Conservation (phyloP, 2,113 vertebrate genomes). For the Seriola aureovittata region DNA sequence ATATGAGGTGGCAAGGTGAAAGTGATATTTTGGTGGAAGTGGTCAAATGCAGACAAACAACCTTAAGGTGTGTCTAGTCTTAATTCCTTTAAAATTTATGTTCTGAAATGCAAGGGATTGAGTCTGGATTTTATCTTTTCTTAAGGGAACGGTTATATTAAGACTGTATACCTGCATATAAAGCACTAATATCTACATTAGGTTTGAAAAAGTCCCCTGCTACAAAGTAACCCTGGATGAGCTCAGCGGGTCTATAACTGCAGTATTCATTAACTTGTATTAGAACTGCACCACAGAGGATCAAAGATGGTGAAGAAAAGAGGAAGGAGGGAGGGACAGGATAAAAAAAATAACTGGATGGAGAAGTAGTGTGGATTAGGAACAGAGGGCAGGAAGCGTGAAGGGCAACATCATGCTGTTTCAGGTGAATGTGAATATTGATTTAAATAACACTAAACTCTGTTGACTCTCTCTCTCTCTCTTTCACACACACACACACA, state of each 20-base stretch:
- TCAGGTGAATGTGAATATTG: constrained; percentile 57
- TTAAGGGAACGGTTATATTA: constrained; percentile 16
- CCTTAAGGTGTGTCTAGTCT: no score
- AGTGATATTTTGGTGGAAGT: no score
- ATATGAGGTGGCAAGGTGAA: no score
- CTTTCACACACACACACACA: no score
- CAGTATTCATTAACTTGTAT: constrained; percentile 34
- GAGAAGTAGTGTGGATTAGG: constrained; percentile 11
- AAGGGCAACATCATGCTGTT: constrained; percentile 47
- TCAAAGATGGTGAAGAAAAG: not conserved
- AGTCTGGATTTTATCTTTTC: constrained; percentile 8
- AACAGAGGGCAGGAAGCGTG: constrained; percentile 38
- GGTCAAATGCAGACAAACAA: no score
- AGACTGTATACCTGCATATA: constrained; percentile 9
- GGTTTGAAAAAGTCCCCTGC: not conserved
- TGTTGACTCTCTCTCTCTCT: constrained; percentile 41
- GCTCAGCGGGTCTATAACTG: constrained; percentile 12
- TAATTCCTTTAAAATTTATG: no score
- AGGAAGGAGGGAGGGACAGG: not conserved
- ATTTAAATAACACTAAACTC: constrained; percentile 68
- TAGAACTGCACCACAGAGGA: not conserved
- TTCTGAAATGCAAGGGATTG: not conserved
- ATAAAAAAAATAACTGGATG: not conserved
- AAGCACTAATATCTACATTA: constrained; percentile 19
- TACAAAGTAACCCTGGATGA: constrained; percentile 27